These are phyloP conservation scores for Entosphenus tridentatus DNA, from an alignment of 2,113 vertebrate genomes.

Conservation along the genomic window DNA sequence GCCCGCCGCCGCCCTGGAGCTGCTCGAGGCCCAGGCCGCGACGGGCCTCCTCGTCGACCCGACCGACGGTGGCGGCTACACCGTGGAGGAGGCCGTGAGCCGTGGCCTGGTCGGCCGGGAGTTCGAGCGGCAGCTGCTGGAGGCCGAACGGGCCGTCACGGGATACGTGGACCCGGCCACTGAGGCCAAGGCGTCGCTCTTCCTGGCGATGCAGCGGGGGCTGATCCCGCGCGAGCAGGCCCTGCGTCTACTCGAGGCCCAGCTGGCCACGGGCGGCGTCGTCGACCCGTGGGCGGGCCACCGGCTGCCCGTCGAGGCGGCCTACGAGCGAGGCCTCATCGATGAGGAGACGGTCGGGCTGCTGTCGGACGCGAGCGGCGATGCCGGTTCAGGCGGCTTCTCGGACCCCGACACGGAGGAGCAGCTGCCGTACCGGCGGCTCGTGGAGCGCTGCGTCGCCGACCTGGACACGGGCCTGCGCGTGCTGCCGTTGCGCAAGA, in stretches of 20 bases:
- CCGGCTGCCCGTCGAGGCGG: slow-evolving; percentile 19
- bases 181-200: slow-evolving; percentile 22
- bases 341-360: slow-evolving; percentile 18
- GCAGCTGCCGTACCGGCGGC: slow-evolving; percentile 29
- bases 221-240: slow-evolving; percentile 26
- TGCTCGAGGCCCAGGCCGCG: slow-evolving; percentile 25
- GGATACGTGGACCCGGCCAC: slow-evolving; percentile 29
- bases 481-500: slow-evolving; percentile 22
- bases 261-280: slow-evolving; percentile 27
- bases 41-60: slow-evolving; percentile 59
- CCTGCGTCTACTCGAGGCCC: slow-evolving; percentile 27
- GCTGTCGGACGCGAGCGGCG: slow-evolving; percentile 17
- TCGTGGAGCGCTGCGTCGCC: slow-evolving; percentile 23
- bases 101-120: slow-evolving; percentile 25
- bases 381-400: slow-evolving; percentile 25
- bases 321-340: slow-evolving; percentile 20
- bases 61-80: slow-evolving; percentile 27
- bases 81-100: slow-evolving; percentile 35
- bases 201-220: slow-evolving; percentile 29
- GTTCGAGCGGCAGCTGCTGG: slow-evolving; percentile 22
- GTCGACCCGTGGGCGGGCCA: slow-evolving; percentile 22
- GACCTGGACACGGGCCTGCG: slow-evolving; percentile 23
- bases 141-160: slow-evolving; percentile 23
- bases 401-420: slow-evolving; percentile 30
- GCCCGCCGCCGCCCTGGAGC: slow-evolving; percentile 21